Conservation (phyloP, 2,797 vertebrate species). For the Semotilus atromaculatus region DNA sequence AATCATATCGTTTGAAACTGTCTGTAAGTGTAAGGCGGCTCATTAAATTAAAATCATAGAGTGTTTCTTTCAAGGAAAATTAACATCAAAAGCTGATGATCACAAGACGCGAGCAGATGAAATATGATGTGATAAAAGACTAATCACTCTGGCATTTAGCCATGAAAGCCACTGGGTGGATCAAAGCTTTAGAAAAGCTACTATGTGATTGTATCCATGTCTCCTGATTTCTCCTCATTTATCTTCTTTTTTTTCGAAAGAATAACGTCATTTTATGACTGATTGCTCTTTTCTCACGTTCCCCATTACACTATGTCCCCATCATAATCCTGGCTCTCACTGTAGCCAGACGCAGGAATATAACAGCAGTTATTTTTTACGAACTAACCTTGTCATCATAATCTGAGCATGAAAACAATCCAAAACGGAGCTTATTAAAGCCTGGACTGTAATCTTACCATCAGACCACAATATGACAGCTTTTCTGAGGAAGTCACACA, state of each 20-base stretch:
- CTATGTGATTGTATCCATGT: background rate
- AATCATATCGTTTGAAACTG: background rate
- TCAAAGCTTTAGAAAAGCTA: conserved; percentile 20
- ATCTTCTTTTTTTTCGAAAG: background rate
- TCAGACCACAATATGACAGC: background rate
- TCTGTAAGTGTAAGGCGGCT: background rate
- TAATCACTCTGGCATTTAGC: conserved; percentile 47
- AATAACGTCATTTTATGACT: background rate
- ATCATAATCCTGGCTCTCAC: background rate
- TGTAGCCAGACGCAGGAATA: background rate
- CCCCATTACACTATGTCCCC: background rate
- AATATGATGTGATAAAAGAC: conserved; percentile 25
- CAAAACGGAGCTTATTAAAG: background rate
- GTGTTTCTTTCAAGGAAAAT: background rate
- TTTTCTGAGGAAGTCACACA: too few species aligned
- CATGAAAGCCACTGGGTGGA: conserved; percentile 4
- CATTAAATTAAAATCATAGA: background rate
- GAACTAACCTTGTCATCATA: background rate
- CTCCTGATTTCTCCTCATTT: background rate
- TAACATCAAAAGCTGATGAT: conserved; percentile 24
- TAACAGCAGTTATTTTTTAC: background rate
- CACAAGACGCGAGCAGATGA: background rate
- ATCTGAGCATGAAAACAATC: background rate
- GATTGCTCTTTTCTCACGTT: background rate
- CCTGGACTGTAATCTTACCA: background rate